These are phyloP conservation scores for Chloromyia formosa DNA, from an alignment of 2,888 invertebrate genomes.

Conservation along the genomic window DNA sequence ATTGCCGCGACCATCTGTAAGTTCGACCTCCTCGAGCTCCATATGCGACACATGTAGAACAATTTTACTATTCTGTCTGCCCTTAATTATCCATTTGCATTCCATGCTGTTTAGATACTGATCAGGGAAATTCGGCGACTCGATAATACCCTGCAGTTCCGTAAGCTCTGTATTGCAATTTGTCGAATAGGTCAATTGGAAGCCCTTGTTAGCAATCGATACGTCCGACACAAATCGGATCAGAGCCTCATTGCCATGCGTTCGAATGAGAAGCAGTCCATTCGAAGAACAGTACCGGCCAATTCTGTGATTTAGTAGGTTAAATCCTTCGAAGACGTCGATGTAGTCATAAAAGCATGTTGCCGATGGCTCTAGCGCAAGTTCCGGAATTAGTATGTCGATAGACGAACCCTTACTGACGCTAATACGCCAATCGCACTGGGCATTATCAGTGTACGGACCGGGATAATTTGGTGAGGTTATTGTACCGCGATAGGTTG, in stretches of 20 bases:
- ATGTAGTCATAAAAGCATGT: constrained; percentile 77
- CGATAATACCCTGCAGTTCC: constrained; percentile 74
- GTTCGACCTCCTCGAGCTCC: constrained; percentile 59
- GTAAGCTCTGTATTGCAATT: constrained; percentile 56
- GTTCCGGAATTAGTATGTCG: constrained; percentile 72
- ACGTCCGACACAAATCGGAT: constrained; percentile 79
- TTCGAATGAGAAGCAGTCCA: constrained; percentile 62
- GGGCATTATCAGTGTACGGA: constrained; percentile 73
- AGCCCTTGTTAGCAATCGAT: constrained; percentile 75
- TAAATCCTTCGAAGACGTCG: constrained; percentile 75
- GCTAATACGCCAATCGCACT: constrained; percentile 83
- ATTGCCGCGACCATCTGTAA: constrained; percentile 3
- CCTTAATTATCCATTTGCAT: constrained; percentile 81
- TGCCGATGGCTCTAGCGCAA: constrained; percentile 72
- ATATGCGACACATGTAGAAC: constrained; percentile 84
- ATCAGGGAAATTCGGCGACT: constrained; percentile 84
- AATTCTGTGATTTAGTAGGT: neutral
- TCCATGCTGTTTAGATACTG: constrained; percentile 70
- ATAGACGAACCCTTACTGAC: constrained; percentile 78
- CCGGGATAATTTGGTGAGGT: constrained; percentile 88
- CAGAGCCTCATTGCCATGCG: constrained; percentile 72
- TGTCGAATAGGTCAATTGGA: constrained; percentile 77
- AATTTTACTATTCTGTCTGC: constrained; percentile 79
- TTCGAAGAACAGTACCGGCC: constrained; percentile 22
- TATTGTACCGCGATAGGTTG: constrained; percentile 75